Base-by-base conservation (phyloP, 1,140 invertebrate genomes). In the Condylostylus longicornis region DNA sequence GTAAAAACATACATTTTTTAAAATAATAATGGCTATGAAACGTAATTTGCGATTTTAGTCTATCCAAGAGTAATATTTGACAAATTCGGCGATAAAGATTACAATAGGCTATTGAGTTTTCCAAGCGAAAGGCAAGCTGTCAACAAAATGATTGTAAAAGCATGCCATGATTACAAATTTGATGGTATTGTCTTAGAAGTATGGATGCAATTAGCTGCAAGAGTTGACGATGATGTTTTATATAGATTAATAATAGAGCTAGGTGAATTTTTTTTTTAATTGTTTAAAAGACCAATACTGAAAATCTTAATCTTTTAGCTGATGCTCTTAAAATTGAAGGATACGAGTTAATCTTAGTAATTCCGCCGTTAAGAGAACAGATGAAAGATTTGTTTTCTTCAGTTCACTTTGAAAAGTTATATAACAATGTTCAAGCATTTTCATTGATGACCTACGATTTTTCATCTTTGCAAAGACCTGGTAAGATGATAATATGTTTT, bases 371-470 rank as follows among this genome's bases (percentile, higher is more conserved):
- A 30, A 64, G 74, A 47, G 73, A 75, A 48, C 77, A 75, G 42
- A 58, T 63, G 5, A 63, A 62, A 35, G 75, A 82, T 46, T 70
- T 85, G 50, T 88, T 95, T 64, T 68, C 68, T 18, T 67, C 74
- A 41, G 64, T 79, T 40, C 73, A 89, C 45, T 87, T 90, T 62
- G 74, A 83, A 47, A 67, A 69, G 28, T 66, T 95, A 10, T 74
- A 77, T 46, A 69, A 77, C 19, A 65, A 79, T 59, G 70, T 95
- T 2, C 77, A 80, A 51, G 79, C 74, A 35, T 90, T 95, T 55
- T 91, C 86, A 27, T 66, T 96, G 1, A 93, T 94, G 88, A 94
- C 88, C 1, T 96, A 96, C 61, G 91, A 96, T 60, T 95, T 77
- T 62, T 91, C 88, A 18, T 83, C 63, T 63, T 65, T 79, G 9